Conservation (phyloP, 2,797 vertebrate genomes). For the Perodicticus potto region DNA sequence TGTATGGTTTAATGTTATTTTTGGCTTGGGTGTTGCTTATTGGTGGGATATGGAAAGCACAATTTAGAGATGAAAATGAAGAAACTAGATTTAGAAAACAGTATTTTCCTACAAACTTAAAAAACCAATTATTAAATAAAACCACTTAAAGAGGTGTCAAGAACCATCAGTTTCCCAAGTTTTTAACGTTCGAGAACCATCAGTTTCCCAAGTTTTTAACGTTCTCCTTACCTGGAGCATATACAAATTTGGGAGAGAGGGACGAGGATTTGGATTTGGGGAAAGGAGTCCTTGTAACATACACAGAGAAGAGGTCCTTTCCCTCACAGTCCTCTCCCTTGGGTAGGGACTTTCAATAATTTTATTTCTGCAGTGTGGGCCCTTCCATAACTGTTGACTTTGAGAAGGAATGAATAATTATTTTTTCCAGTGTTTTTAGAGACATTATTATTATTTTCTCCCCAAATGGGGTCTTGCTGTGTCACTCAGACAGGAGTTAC, state of each 20-base stretch:
- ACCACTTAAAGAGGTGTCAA: background rate
- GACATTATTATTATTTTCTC: background rate
- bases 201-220: background rate
- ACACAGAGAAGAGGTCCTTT: background rate
- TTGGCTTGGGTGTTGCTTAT: conserved; percentile 12
- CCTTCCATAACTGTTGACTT: background rate
- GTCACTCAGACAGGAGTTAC: background rate
- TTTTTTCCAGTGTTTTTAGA: background rate
- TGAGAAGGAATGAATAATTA: background rate
- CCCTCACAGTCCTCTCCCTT: background rate
- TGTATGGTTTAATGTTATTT: background rate
- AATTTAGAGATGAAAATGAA: conserved; percentile 45
- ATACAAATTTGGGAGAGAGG: background rate
- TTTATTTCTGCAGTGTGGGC: background rate
- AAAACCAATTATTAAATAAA: background rate
- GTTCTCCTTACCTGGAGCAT: background rate
- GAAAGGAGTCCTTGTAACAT: background rate
- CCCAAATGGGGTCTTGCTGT: background rate
- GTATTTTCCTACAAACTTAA: background rate
- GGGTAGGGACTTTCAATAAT: background rate
- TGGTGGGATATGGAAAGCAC: conserved; percentile 12
- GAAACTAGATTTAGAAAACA: conserved; percentile 53
- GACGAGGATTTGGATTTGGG: background rate
- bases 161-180: background rate
- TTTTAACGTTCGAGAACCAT: background rate